Conservation (phyloP, 2,113 vertebrate genomes). For the Petrocephalus microphthalmus region DNA sequence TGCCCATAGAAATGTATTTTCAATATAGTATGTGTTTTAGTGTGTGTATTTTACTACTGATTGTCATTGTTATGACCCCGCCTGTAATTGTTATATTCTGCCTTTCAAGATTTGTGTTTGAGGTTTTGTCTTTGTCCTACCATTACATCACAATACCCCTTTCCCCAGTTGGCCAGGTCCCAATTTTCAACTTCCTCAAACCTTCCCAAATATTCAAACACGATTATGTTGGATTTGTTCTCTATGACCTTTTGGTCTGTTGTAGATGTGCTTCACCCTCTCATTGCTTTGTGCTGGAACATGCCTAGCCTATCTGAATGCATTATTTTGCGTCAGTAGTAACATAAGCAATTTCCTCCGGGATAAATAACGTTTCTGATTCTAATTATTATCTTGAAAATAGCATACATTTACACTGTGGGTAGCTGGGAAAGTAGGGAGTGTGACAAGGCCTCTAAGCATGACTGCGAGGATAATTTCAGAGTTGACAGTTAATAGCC, state of each 20-base stretch:
- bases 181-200: neutral
- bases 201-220: neutral
- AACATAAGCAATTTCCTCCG: too few relatives aligned
- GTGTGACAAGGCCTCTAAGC: neutral
- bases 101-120: neutral
- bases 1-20: neutral
- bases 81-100: neutral
- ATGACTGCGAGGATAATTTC: neutral
- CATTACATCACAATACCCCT: neutral
- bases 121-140: neutral
- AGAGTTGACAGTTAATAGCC: neutral
- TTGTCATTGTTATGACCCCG: neutral
- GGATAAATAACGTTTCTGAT: too few relatives aligned
- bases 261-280: neutral
- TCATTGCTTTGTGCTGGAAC: neutral
- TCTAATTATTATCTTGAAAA: neutral
- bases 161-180: neutral
- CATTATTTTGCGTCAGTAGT: too few relatives aligned
- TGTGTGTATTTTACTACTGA: neutral
- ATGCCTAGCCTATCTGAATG: neutral
- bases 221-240: neutral
- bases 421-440: neutral
- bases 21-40: neutral
- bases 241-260: neutral
- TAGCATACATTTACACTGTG: neutral